Evolutionary conservation across 2,113 vertebrate species (phyloP), one percentile per base, ranked within the genome.

Genomic region (Pseudopipra pipra): DNA sequence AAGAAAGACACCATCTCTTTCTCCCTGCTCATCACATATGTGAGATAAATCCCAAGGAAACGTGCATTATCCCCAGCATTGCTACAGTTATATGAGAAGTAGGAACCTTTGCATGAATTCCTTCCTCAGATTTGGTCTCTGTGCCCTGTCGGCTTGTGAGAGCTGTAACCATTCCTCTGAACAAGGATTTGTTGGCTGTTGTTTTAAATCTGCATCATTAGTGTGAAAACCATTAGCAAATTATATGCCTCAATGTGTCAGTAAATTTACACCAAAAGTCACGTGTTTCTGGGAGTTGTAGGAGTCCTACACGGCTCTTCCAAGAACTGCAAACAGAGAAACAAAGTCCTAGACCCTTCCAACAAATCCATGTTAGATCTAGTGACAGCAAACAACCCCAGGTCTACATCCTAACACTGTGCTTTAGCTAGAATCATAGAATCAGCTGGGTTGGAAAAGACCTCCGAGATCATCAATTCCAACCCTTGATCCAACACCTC

Each of bases 191-290:
- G 49, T 66, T 90, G 80, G 49, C 33, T 87, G 27, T 76, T 91
- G 46, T 43, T 87, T 95, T 85, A 74, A 77, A 80, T 86, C 33
- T 63, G 30, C n/a, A 35, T 77, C 66, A 44, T 76, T 52, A 83
- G 46, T 37, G 52, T 61, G 47, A 81, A 75, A 44, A 75, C 20
- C 55, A 74, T 75, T 92, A 90, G 46, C 59, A 87, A 91, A 75
- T 81, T 44, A 33, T 5, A 52, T 0, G 2, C 47, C 65, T 35
- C 8, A 2, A 44, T 33, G 12, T 87, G 54, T 49, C 35, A 22
- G 39, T 78, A 75, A 77, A 7, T 67, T 85, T 83, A 27, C 59
- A 73, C 39, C 41, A 31, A 41, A 79, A 67, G 31, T 76, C 31
- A 41, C 31, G 31, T 73, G 43, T 73, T 66, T 39, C 21, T 83